Base-by-base conservation (phyloP, 2,888 invertebrate genomes). In the Abscondita cerata region DNA sequence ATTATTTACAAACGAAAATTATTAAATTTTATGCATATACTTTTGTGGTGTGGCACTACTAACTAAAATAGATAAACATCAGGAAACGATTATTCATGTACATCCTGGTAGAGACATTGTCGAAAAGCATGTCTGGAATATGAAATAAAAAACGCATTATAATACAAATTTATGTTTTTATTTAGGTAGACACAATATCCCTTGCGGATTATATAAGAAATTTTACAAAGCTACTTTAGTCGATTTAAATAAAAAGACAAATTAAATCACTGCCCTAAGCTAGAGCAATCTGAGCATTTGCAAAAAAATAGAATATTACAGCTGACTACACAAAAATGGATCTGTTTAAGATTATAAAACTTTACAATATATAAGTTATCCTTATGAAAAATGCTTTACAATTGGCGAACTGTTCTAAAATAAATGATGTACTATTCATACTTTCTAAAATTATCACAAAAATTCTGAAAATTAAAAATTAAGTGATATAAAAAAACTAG, bases 161-260 rank as follows among this genome's bases (percentile, higher is more conserved):
- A 86, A 86, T 87, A 87, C 87, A 87, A 87, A 87, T 87, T 87
- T 81, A 86, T 77, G 77, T 75, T 79, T 74, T 84, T 83, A 85
- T 76, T 78, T 84, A 84, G 84, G 86, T 86, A 87, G 87, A 87
- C 87, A 87, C 86, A 86, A 85, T 86, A 79, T 86, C 85, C 86
- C 84, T 85, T 85, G 87, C 86, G 86, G 86, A 86, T 85, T 75
- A 78, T 76, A 75, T 84, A 85, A 85, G 86, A 86, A 85, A 86
- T 85, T 86, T 86, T 86, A 87, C 86, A 87, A 86, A 87, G 86
- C 87, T 86, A 86, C 84, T 84, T 74, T 65, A 71, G 73, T 74
- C 72, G 70, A 73, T 70, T 72, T 67, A 70, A 73, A 73, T 72
- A 71, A 73, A 71, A 70, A 67, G 70, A 72, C 73, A 76, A 77